These are phyloP conservation scores for Drosophila pandora DNA, from an alignment of 1,140 invertebrate genomes.

Conservation along the genomic window DNA sequence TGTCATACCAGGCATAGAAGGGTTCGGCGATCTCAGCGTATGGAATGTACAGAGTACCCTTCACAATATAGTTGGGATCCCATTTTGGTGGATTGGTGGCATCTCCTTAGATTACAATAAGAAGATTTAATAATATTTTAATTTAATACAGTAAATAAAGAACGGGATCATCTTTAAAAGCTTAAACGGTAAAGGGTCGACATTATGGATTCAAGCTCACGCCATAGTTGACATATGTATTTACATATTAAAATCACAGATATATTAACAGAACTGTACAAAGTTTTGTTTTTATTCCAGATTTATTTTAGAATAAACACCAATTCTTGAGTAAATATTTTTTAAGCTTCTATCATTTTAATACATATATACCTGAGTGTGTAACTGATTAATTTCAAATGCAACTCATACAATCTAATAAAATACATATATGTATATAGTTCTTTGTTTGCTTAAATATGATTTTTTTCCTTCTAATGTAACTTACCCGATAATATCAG, in stretches of 20 bases:
- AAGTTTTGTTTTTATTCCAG: not conserved
- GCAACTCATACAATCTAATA: constrained; percentile 12
- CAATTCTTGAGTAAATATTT: not conserved
- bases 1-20: constrained; percentile 95
- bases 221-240: constrained; percentile 27
- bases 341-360: not conserved
- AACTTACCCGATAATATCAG: constrained; percentile 60
- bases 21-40: constrained; percentile 96
- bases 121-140: too few relatives aligned
- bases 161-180: constrained; percentile 13
- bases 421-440: not conserved
- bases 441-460: constrained; percentile 29
- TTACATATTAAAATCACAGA: constrained; percentile 5
- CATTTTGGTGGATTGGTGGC: constrained; percentile 86
- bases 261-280: not conserved
- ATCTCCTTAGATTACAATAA: constrained; percentile 1
- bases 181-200: constrained; percentile 58
- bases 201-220: constrained; percentile 40
- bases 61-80: constrained; percentile 89
- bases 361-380: constrained; percentile 1
- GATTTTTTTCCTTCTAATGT: constrained; percentile 5
- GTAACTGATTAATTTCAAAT: not conserved
- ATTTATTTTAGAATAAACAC: not conserved
- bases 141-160: constrained; percentile 7
- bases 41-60: constrained; percentile 92